Percentiles rank a stretch among this genome's conserved stretches.
Conservation (phyloP, 2,797 vertebrate species). For the Oceanodroma leucorhoa region DNA sequence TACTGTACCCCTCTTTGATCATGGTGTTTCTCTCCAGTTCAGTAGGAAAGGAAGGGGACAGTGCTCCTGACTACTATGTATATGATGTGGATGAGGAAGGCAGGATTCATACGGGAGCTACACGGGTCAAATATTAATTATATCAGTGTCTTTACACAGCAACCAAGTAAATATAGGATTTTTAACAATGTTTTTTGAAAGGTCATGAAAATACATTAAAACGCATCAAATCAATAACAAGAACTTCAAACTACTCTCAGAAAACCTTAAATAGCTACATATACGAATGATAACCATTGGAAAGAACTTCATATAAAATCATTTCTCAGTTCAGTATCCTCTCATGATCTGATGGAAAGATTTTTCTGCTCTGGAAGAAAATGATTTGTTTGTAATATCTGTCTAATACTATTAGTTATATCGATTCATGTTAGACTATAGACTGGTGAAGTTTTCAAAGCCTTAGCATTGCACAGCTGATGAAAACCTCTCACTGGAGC, state of each 20-base stretch:
- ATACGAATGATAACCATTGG: slow-evolving; percentile 39
- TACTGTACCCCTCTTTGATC: background rate
- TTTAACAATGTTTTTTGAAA: slow-evolving; percentile 66
- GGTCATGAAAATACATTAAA: slow-evolving; percentile 69
- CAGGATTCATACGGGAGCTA: background rate
- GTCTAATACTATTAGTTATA: slow-evolving; percentile 49
- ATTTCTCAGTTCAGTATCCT: slow-evolving; percentile 64
- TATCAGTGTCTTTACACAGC: background rate
- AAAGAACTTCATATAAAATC: slow-evolving; percentile 52
- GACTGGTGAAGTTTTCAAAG: slow-evolving; percentile 34
- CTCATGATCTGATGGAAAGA: slow-evolving; percentile 61
- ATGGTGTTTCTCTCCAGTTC: background rate
- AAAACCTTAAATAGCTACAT: slow-evolving; percentile 35
- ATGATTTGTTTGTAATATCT: slow-evolving; percentile 60
- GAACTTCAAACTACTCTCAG: slow-evolving; percentile 43
- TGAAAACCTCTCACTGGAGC: slow-evolving; percentile 14
- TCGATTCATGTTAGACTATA: slow-evolving; percentile 9
- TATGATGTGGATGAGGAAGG: background rate
- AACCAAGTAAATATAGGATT: background rate
- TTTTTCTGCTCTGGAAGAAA: slow-evolving; percentile 65
- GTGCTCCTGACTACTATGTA: background rate
- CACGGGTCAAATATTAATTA: background rate
- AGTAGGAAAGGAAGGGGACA: background rate
- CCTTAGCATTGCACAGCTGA: background rate
- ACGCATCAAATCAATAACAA: slow-evolving; percentile 65